Percentiles rank a stretch among this genome's conserved stretches.
These are phyloP conservation scores for Delia radicum DNA, from an alignment of 1,140 invertebrate genomes.

Conservation along the genomic window DNA sequence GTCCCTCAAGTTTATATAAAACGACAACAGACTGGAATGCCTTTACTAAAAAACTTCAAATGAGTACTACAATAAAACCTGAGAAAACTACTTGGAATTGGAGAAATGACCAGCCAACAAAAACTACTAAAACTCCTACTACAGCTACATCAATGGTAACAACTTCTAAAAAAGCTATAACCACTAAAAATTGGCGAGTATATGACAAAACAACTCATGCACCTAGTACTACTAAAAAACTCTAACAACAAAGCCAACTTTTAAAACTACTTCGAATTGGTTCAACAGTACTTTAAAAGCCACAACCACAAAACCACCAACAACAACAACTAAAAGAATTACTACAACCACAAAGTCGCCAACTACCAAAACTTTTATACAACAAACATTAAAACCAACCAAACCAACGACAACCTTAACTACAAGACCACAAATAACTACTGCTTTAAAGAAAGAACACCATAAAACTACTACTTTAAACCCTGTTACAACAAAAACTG, in stretches of 20 bases:
- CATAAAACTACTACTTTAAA: not conserved
- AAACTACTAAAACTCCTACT: not conserved
- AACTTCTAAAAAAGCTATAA: conserved; percentile 1
- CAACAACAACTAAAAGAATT: not conserved
- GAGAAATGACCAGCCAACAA: not conserved
- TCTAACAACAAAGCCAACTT: not conserved
- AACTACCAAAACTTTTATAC: not conserved
- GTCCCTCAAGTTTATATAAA: too few relatives aligned
- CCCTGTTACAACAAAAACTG: not conserved
- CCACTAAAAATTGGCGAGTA: not conserved
- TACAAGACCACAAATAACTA: not conserved
- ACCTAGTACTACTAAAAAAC: not conserved
- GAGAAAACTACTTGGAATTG: not conserved
- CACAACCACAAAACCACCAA: not conserved
- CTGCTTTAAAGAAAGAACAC: not conserved
- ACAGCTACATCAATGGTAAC: not conserved
- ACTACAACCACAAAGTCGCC: not conserved
- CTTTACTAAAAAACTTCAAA: not conserved
- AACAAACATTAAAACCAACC: not conserved
- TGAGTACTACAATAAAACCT: not conserved
- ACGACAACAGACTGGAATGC: not conserved
- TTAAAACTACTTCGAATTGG: not conserved
- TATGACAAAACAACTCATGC: not conserved
- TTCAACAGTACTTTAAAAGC: too few relatives aligned
- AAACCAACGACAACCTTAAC: not conserved